Conservation (phyloP, 35 echinoderm and acorn worm species). For the Stichopus chloronotus region DNA sequence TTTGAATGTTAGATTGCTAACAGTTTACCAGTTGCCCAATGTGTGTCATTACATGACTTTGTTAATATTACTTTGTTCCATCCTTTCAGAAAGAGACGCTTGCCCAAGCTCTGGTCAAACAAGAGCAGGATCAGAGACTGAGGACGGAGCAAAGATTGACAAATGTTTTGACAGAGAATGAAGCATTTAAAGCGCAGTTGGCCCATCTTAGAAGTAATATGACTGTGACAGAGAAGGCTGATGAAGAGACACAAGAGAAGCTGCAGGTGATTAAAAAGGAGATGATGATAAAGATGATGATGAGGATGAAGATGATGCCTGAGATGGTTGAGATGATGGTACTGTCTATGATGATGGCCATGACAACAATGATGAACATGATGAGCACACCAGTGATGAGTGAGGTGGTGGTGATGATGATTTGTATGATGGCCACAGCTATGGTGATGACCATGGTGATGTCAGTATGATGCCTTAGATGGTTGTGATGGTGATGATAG, state of each 20-base stretch:
- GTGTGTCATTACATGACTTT: too few relatives aligned
- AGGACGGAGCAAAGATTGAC: slow-evolving; percentile 1
- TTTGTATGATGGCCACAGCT: background rate
- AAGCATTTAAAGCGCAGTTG: slow-evolving; percentile 42
- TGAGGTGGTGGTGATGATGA: too few relatives aligned
- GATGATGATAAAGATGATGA: background rate
- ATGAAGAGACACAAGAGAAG: slow-evolving; percentile 23
- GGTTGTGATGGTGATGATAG: background rate
- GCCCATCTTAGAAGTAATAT: slow-evolving; percentile 2
- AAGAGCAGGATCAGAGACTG: slow-evolving; percentile 24
- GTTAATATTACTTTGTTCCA: background rate
- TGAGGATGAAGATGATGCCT: background rate
- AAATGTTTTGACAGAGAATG: slow-evolving; percentile 30
- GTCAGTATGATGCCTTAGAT: background rate
- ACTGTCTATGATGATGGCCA: background rate
- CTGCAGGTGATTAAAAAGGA: background rate
- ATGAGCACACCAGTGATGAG: too few relatives aligned
- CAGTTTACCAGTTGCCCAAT: too few relatives aligned
- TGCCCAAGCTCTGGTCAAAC: slow-evolving; percentile 40
- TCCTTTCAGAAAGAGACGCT: slow-evolving; percentile 46
- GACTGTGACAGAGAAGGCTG: slow-evolving; percentile 24
- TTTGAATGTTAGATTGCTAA: too few relatives aligned
- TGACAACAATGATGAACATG: too few relatives aligned
- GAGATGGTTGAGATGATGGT: background rate
- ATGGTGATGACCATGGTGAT: background rate